Evolutionary conservation across 92 coral and sea anemone genomes (phyloP).

Genomic region (Desmophyllum pertusum): DNA sequence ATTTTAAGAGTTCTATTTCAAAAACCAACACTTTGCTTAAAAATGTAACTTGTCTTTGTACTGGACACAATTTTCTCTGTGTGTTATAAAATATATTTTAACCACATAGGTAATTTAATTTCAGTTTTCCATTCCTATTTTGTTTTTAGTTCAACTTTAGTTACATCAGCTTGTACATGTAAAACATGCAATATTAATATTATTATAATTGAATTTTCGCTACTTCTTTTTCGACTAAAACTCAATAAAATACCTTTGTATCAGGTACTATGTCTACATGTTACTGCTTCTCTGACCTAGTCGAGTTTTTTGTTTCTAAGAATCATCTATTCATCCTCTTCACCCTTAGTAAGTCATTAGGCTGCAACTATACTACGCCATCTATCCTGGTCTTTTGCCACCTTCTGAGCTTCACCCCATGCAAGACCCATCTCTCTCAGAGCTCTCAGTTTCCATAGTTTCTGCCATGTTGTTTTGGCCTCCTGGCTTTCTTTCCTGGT

Average conservation of each 20-base stretch:
- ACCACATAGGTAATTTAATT: neutral
- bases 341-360: no score
- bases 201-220: neutral
- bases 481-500: no score
- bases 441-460: no score
- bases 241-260: slow-evolving; percentile 24
- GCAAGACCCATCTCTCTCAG: no score
- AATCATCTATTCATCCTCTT: no score
- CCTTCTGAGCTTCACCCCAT: no score
- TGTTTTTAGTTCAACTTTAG: neutral
- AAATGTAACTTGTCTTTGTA: neutral
- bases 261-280: neutral
- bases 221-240: neutral
- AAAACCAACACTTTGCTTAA: neutral
- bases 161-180: neutral
- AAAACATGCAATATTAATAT: neutral
- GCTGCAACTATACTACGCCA: no score
- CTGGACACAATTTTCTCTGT: neutral
- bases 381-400: no score
- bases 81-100: neutral
- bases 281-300: neutral
- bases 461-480: no score
- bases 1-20: no score
- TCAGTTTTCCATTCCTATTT: neutral
- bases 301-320: neutral